Evolutionary conservation across 2,888 invertebrate genomes (phyloP).

Genomic region (Melinaea marsaeus): DNA sequence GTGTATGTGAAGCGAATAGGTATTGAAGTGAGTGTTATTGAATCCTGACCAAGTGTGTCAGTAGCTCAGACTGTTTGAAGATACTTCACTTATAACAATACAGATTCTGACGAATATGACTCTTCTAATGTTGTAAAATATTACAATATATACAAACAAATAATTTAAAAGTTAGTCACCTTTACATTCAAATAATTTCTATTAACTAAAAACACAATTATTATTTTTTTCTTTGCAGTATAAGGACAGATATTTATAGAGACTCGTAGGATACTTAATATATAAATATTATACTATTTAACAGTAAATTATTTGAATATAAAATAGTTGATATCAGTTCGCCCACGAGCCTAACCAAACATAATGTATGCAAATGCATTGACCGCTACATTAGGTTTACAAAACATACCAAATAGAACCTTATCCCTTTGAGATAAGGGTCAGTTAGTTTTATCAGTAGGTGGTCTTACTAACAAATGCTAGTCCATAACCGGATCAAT

Average conservation of each 20-base stretch:
- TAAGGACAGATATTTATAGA: no score
- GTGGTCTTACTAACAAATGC: constrained; percentile 23
- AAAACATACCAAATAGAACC: constrained; percentile 14
- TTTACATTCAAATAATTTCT: no score
- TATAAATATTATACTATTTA: no score
- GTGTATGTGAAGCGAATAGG: neutral
- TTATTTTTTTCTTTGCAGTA: no score
- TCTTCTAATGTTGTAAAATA: no score
- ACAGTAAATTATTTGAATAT: no score
- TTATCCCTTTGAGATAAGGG: constrained; percentile 9
- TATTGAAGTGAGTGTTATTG: neutral
- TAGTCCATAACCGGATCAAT: constrained; percentile 24
- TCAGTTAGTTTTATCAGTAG: neutral
- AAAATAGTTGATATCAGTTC: no score
- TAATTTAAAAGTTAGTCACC: no score
- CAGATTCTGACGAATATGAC: no score
- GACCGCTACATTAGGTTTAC: constrained; percentile 30
- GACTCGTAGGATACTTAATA: no score
- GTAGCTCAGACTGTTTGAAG: constrained; percentile 7
- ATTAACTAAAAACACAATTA: no score
- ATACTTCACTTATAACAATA: neutral
- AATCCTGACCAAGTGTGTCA: constrained; percentile 14
- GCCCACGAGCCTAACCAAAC: constrained; percentile 5
- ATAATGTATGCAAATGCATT: constrained; percentile 34
- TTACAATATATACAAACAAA: no score